Evolutionary conservation across 2,113 vertebrate genomes (phyloP), one percentile per base, ranked within the genome.

Genomic region (Rhea pennata): DNA sequence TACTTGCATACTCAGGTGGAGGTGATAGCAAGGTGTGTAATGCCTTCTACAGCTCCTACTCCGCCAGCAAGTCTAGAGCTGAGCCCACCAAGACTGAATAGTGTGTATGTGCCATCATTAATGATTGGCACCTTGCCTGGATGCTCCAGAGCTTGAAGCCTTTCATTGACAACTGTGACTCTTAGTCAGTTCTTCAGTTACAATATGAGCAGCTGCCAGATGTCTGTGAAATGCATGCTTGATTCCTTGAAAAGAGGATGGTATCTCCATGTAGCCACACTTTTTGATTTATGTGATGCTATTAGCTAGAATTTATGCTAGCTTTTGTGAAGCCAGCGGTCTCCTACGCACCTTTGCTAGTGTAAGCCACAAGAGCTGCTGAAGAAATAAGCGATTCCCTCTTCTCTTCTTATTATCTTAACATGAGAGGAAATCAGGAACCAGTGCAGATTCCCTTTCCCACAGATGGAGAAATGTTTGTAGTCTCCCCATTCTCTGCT

Each of bases 1-100:
- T 6, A 3, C 12, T 46, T 80, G 12, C 40, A 77, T 44, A 40
- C 59, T 12, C 16, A 58, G 36, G 14, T 20, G 36, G 75, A 85
- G 33, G 42, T 73, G 46, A 22, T 19, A 11, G 39, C 0, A 6
- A 81, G 26, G 10, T 72, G 54, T 0, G 0, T 44, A 36, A 16
- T 72, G 26, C 36, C 44, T 80, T 84, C 44, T n/a, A 31, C 44
- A 90, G 51, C 51, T 58, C 42, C 40, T 42, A 20, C n/a, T 4
- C 0, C 29, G 42, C 17, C 36, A 27, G 23, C 15, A 19, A 39
- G 23, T 17, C 36, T 69, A 10, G 36, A 69, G 36, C 48, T 78
- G 23, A 48, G 11, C 9, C 33, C 3, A 2, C 15, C 66, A 69
- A 86, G 71, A 31, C 11, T 50, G 66, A 82, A n/a, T 4, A 19